Evolutionary conservation across 1,140 invertebrate genomes (phyloP), one percentile per base, ranked within the genome.

Genomic region (Phenacoccus solenopsis): DNA sequence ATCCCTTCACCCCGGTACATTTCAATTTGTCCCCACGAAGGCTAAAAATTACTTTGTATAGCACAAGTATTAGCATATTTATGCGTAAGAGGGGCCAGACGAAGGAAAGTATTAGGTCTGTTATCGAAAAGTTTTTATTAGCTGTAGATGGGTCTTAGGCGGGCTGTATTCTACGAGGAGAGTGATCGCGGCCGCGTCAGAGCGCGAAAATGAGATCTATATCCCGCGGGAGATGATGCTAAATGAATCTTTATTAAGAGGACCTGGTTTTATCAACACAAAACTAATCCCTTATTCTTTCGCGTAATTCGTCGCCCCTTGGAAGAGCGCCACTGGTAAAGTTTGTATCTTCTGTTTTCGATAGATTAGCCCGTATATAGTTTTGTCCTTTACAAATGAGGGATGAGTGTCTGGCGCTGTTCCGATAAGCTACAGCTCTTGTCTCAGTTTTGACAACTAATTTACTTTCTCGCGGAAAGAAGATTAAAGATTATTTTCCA

Each of bases 271-370:
- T 64, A 64, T 64, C 59, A 64, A 64, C 59, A 27, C 22, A 64
- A 22, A 64, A 64, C 59, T 64, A 64, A 64, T 64, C 59, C 59
- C 59, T 64, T 64, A 64, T 64, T 64, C 59, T 64, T 64, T 64
- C 59, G 22, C 59, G 22, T 64, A 64, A 24, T 24, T 25, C 56
- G 20, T 64, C 59, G 22, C 22, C 21, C 59, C 59, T 5, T 24
- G 21, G 13, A 64, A 10, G 59, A 64, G 25, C 59, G 9, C 20
- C 59, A 25, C 59, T 64, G 22, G 12, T 64, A 64, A 64, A 64
- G 59, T 64, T 64, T 64, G 59, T 64, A 64, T 64, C 59, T 64
- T 64, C 59, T 64, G 59, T 64, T 64, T 64, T 64, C 59, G 59
- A 64, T 64, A 64, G 59, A 64, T 64, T 64, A 64, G 59, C 59